phyloP scores from a whole-genome alignment of 2,797 vertebrate genomes.

The Coilia nasus region DNA sequence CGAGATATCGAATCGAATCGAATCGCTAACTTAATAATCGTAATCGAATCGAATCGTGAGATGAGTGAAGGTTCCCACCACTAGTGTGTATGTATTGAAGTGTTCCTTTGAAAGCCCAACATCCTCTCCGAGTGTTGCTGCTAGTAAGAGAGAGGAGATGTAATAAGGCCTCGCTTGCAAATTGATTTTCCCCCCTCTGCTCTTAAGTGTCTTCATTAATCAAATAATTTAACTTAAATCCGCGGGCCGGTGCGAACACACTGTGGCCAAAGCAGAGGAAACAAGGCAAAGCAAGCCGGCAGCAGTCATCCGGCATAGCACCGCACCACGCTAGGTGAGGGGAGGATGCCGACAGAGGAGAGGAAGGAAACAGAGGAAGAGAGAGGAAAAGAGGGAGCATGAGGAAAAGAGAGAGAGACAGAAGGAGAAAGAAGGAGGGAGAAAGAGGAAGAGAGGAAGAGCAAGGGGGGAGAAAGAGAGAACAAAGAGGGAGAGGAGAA shows the following conservation, averaged over 20 bases:
- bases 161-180: conserved; percentile 32
- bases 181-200: conserved; percentile 37
- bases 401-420: neutral
- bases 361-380: neutral
- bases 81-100: conserved; percentile 36
- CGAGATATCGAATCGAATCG: too few relatives aligned
- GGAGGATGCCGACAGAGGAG: neutral
- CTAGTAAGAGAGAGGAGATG: neutral
- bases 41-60: too few relatives aligned
- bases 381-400: too few relatives aligned
- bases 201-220: conserved; percentile 50
- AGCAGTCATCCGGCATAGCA: neutral
- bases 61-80: too few relatives aligned
- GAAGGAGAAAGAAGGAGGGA: neutral
- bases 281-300: conserved; percentile 26
- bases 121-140: neutral
- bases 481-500: too few relatives aligned
- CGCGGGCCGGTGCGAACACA: conserved; percentile 26
- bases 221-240: conserved; percentile 41
- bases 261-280: conserved; percentile 26
- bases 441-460: neutral
- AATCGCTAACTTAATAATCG: too few relatives aligned
- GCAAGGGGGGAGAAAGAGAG: conserved; percentile 4
- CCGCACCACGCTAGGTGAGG: neutral
- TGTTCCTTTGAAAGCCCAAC: conserved; percentile 20